Conservation (phyloP, 2,888 invertebrate species). For the Rhamnusium bicolor region DNA sequence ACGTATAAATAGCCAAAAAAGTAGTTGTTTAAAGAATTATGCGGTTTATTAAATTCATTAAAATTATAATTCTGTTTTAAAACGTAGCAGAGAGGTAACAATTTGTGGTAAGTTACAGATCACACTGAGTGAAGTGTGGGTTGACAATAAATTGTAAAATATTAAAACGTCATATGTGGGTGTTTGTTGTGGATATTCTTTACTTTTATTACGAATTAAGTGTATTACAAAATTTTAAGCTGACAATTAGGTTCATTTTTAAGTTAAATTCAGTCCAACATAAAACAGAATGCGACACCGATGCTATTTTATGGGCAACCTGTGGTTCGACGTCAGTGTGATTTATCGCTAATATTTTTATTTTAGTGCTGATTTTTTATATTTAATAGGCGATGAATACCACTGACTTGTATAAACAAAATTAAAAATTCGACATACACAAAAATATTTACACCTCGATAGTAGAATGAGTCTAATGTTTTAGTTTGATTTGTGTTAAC, state of each 20-base stretch:
- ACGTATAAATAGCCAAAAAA: no score
- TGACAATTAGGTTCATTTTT: neutral
- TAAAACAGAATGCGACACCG: neutral
- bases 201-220: neutral
- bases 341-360: conserved; percentile 32
- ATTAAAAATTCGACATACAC: conserved; percentile 15
- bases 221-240: neutral
- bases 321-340: conserved; percentile 11
- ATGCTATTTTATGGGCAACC: conserved; percentile 23
- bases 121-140: no score
- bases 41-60: no score
- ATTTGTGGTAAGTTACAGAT: no score
- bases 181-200: neutral
- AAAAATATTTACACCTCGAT: neutral
- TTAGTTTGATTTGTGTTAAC: neutral
- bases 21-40: no score
- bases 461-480: neutral
- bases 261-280: neutral
- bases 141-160: neutral
- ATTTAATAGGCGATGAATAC: conserved; percentile 25
- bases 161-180: neutral
- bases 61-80: no score
- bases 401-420: conserved; percentile 13
- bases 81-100: no score
- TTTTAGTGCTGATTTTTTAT: conserved; percentile 24